Percentiles rank a stretch among this genome's conserved stretches.
Conservation (phyloP, 2,113 vertebrate genomes). For the Corythaeola cristata region DNA sequence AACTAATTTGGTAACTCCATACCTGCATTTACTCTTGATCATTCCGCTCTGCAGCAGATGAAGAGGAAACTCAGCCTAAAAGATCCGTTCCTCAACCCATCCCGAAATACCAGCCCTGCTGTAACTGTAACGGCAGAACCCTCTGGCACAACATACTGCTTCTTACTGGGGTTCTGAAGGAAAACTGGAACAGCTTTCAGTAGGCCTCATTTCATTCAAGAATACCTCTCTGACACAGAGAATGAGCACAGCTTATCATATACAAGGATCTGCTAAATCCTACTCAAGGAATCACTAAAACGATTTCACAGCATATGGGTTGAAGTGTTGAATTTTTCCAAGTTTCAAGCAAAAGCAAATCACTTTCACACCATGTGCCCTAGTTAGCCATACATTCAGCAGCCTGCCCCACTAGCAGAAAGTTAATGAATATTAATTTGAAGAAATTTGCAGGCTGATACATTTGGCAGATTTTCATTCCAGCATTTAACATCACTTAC, state of each 20-base stretch:
- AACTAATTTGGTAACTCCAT: not conserved
- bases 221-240: not conserved
- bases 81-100: not conserved
- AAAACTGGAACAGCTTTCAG: not conserved
- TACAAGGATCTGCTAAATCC: not conserved
- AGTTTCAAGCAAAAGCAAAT: slow-evolving; percentile 10
- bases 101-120: not conserved
- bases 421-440: slow-evolving; percentile 15
- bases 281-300: not conserved
- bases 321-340: not conserved
- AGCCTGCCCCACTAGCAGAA: not conserved
- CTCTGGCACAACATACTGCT: not conserved
- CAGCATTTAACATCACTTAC: slow-evolving; percentile 19
- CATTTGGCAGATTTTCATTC: slow-evolving; percentile 27
- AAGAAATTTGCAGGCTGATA: slow-evolving; percentile 18
- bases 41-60: not conserved
- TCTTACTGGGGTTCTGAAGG: not conserved
- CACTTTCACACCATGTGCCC: not conserved
- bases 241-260: not conserved
- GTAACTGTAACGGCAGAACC: not conserved
- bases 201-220: not conserved
- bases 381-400: slow-evolving; percentile 18
- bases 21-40: not conserved
- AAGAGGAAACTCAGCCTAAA: not conserved
- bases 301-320: not conserved